Conservation (phyloP, 2,888 invertebrate genomes). For the Watsonalla binaria region DNA sequence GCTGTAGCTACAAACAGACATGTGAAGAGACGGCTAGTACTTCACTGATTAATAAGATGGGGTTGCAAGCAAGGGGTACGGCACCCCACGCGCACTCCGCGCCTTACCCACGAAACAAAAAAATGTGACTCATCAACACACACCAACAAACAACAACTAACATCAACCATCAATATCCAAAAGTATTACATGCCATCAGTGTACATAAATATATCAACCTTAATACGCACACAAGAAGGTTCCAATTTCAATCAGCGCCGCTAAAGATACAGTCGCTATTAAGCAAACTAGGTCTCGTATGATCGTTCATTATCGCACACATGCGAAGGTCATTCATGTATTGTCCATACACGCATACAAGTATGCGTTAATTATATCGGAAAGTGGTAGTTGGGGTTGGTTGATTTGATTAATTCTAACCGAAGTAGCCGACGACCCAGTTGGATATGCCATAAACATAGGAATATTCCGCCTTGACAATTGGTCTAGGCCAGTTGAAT, state of each 20-base stretch:
- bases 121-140: constrained; percentile 80
- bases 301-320: constrained; percentile 78
- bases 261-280: constrained; percentile 48
- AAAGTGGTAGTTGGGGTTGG: constrained; percentile 76
- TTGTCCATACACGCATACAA: constrained; percentile 68
- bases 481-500: constrained; percentile 38
- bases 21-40: constrained; percentile 76
- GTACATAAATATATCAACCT: constrained; percentile 57
- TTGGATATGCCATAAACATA: constrained; percentile 68
- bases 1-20: constrained; percentile 60
- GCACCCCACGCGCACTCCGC: constrained; percentile 70
- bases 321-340: constrained; percentile 57
- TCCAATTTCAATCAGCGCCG: constrained; percentile 28
- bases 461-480: constrained; percentile 61
- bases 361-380: constrained; percentile 77
- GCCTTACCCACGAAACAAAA: constrained; percentile 79
- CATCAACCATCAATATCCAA: constrained; percentile 23
- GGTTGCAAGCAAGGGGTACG: constrained; percentile 74
- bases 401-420: constrained; percentile 79
- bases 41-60: constrained; percentile 79
- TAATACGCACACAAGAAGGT: constrained; percentile 52
- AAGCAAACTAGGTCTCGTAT: constrained; percentile 67
- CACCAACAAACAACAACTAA: constrained; percentile 62
- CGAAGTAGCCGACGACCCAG: constrained; percentile 65
- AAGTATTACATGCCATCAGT: constrained; percentile 18